These are phyloP conservation scores for Mamestra brassicae DNA, from an alignment of 2,888 invertebrate genomes.

Conservation along the genomic window DNA sequence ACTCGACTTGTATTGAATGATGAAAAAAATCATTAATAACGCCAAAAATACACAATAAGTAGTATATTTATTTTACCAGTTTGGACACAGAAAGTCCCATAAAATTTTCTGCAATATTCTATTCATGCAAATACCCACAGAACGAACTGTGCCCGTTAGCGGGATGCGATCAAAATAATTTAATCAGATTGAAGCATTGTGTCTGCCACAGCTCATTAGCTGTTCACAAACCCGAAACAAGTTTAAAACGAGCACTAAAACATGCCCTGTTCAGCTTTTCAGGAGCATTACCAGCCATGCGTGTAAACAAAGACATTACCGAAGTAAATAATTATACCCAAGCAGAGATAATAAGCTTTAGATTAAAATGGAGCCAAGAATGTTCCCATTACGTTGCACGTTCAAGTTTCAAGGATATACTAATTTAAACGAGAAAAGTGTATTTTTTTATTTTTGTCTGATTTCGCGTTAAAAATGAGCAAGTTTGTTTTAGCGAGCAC, in stretches of 20 bases:
- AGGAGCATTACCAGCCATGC: slow-evolving; percentile 53
- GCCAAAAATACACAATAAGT: no score
- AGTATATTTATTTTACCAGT: no score
- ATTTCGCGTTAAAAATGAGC: slow-evolving; percentile 35
- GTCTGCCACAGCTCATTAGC: slow-evolving; percentile 55
- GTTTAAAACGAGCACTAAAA: slow-evolving; percentile 46
- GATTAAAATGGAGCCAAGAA: slow-evolving; percentile 58
- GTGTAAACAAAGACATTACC: slow-evolving; percentile 60
- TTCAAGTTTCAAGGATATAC: slow-evolving; percentile 39
- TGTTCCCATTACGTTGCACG: slow-evolving; percentile 44
- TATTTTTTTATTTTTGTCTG: slow-evolving; percentile 44
- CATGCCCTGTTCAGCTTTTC: slow-evolving; percentile 37
- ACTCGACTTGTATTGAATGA: not conserved
- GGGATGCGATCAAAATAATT: slow-evolving; percentile 54
- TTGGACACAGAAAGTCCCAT: not conserved
- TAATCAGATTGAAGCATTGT: slow-evolving; percentile 57
- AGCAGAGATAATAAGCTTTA: slow-evolving; percentile 52
- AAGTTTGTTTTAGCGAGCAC: slow-evolving; percentile 37
- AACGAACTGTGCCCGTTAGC: not conserved
- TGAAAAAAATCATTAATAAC: no score
- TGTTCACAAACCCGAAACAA: slow-evolving; percentile 48
- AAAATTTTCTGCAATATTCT: slow-evolving; percentile 1
- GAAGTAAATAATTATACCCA: slow-evolving; percentile 42
- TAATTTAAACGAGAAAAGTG: slow-evolving; percentile 56
- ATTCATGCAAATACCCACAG: slow-evolving; percentile 9